phyloP scores from a whole-genome alignment of 30 jellyfish, hydroid and myxozoan genomes.

The Hydractinia symbiolongicarpus region DNA sequence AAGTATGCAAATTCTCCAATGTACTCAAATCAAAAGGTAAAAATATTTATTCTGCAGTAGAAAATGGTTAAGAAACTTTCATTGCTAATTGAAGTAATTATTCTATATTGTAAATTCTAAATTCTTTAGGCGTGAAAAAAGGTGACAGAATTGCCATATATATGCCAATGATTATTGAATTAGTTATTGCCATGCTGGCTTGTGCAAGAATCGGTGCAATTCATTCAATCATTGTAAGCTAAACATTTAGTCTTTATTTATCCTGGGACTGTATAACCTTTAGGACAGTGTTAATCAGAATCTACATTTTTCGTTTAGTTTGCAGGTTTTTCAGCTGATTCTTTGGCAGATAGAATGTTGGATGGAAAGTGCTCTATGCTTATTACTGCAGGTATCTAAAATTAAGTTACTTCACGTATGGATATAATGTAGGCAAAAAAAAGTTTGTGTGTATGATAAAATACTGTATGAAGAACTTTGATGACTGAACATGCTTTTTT shows the following conservation, averaged over 20 bases:
- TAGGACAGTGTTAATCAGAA: neutral
- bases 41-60: neutral
- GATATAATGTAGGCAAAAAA: no score
- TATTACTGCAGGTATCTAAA: slow-evolving; percentile 69
- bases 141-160: slow-evolving; percentile 94
- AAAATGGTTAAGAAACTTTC: no score
- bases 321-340: slow-evolving; percentile 98
- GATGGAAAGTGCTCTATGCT: slow-evolving; percentile 89
- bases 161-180: slow-evolving; percentile 92
- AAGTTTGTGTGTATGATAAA: no score
- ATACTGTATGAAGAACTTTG: no score
- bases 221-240: slow-evolving; percentile 84
- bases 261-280: neutral
- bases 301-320: slow-evolving; percentile 38
- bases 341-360: slow-evolving; percentile 82
- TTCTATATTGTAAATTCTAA: no score
- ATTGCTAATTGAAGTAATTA: no score
- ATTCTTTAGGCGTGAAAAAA: slow-evolving; percentile 58
- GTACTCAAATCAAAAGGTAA: slow-evolving; percentile 70
- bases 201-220: slow-evolving; percentile 95
- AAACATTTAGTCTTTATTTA: neutral
- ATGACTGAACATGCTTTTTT: no score
- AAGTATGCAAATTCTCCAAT: slow-evolving; percentile 92
- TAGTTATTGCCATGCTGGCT: slow-evolving; percentile 80
- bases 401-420: neutral